Evolutionary conservation across 2,113 vertebrate genomes (phyloP).

Genomic region (Cephalopterus ornatus): DNA sequence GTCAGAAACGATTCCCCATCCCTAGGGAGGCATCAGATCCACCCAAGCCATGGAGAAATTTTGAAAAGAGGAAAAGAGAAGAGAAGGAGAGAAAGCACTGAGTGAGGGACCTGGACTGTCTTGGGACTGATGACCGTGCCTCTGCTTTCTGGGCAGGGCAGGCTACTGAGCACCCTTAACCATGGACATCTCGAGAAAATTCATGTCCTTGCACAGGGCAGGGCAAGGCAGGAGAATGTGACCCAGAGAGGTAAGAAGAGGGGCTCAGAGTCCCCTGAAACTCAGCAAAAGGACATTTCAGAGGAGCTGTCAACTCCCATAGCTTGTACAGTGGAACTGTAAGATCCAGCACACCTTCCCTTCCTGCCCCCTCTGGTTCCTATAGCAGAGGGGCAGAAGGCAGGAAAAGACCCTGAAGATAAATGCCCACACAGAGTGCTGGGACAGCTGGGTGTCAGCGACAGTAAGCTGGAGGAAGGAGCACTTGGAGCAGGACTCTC

Average conservation of each 20-base stretch:
- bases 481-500: not conserved
- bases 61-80: not conserved
- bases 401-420: not conserved
- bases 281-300: not conserved
- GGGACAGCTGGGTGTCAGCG: fast-evolving
- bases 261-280: not conserved
- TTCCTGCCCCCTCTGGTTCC: not conserved
- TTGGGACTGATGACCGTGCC: fast-evolving
- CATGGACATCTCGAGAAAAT: not conserved
- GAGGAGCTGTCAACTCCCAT: fast-evolving
- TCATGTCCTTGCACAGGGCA: not conserved
- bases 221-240: fast-evolving
- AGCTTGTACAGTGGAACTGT: not conserved
- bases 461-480: not conserved
- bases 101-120: not conserved
- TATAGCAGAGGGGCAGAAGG: not conserved
- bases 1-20: fast-evolving
- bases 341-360: not conserved
- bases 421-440: not conserved
- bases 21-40: not conserved
- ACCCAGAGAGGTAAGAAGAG: not conserved
- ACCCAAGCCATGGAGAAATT: not conserved
- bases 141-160: not conserved
- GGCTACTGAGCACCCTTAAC: not conserved
- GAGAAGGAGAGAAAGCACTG: not conserved